A percentile compares a stretch with the other conserved stretches of the same genome.
These are phyloP conservation scores for Threskiornis aethiopicus DNA, from an alignment of 2,797 vertebrate species.

Conservation along the genomic window DNA sequence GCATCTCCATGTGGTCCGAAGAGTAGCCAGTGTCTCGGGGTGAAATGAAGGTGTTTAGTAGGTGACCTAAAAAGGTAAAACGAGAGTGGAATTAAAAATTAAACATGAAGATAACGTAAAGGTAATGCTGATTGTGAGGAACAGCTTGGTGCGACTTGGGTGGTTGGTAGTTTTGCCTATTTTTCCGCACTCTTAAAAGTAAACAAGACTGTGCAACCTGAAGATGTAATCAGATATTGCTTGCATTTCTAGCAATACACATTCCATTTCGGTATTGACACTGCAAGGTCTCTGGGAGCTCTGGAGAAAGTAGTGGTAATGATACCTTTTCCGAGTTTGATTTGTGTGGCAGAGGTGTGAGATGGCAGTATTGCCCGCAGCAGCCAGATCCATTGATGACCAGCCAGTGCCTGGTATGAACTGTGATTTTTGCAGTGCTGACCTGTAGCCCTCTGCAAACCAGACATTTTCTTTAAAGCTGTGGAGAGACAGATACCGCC, in stretches of 20 bases:
- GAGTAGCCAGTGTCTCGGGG: not conserved
- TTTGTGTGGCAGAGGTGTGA: not conserved
- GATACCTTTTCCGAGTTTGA: not conserved
- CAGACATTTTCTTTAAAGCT: not conserved
- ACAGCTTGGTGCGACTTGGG: not conserved
- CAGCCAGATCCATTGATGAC: too few relatives aligned
- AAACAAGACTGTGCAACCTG: not conserved
- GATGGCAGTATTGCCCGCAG: not conserved
- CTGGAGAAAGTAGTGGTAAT: not conserved
- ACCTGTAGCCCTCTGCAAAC: not conserved
- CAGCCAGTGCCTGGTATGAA: not conserved
- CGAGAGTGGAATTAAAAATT: not conserved
- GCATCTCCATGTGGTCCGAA: not conserved
- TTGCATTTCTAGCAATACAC: not conserved
- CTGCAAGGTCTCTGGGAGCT: not conserved
- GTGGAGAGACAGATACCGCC: too few relatives aligned
- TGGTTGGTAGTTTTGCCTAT: not conserved
- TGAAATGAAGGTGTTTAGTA: not conserved
- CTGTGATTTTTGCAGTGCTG: not conserved
- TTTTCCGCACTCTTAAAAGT: not conserved
- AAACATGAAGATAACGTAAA: rapidly evolving
- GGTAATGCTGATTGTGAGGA: not conserved
- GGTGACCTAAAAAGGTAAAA: not conserved
- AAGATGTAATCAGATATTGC: not conserved
- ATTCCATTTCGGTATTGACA: not conserved